phyloP scores from a whole-genome alignment of 2,113 vertebrate species.

The Corythornis madagascariensis region DNA sequence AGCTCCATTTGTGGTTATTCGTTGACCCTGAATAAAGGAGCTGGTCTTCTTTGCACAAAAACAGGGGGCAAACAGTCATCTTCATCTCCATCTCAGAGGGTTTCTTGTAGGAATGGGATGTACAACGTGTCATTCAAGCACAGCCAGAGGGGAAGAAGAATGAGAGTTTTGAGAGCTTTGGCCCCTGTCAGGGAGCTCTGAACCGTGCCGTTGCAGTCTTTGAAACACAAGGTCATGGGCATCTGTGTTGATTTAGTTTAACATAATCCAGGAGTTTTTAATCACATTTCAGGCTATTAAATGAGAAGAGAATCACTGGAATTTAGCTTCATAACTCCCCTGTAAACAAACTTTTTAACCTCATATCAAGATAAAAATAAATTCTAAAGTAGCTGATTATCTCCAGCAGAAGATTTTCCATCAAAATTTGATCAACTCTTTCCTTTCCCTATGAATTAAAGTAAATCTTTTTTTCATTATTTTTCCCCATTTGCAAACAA shows the following conservation, averaged over 20 bases:
- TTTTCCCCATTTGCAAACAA: not conserved
- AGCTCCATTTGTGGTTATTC: not conserved
- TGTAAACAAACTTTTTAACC: conserved; percentile 61
- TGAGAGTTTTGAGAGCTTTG: not conserved
- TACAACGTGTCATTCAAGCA: not conserved
- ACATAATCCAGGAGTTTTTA: conserved; percentile 66
- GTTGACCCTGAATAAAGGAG: not conserved
- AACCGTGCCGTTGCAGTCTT: conserved; percentile 14
- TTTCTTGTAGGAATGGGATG: not conserved
- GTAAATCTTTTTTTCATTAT: not conserved
- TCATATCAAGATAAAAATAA: conserved; percentile 41
- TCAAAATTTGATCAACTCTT: not conserved
- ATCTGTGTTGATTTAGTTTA: conserved; percentile 42
- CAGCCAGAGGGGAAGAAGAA: not conserved
- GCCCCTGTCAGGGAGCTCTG: not conserved
- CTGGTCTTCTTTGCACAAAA: not conserved
- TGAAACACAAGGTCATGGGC: conserved; percentile 52
- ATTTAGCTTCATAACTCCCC: conserved; percentile 57
- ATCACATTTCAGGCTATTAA: conserved; percentile 64
- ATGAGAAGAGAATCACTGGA: conserved; percentile 51
- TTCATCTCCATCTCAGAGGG: not conserved
- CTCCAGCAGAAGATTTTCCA: not conserved
- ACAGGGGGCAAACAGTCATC: not conserved
- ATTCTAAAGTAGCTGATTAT: conserved; percentile 23
- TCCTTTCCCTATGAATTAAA: not conserved